phyloP scores from a whole-genome alignment of 30 jellyfish, hydroid and myxozoan species.

The Nemopilema nomurai region DNA sequence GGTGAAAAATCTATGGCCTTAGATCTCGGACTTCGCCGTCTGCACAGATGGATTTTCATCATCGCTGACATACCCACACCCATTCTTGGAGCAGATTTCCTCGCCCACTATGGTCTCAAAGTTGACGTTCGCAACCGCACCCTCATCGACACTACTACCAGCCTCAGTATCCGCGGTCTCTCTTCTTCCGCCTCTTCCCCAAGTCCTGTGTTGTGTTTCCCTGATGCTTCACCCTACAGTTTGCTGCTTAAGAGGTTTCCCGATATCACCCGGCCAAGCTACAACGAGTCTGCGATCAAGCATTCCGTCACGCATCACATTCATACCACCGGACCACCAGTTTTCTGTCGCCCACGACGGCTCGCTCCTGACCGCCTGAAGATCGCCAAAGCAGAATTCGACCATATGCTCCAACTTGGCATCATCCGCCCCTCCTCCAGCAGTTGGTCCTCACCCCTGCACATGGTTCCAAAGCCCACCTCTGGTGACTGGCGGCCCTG shows the following conservation, averaged over 20 bases:
- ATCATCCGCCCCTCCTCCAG: conserved; percentile 43
- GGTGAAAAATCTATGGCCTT: conserved; percentile 9
- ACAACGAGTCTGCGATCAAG: conserved; percentile 34
- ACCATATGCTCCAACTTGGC: no score
- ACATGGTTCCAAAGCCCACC: conserved; percentile 57
- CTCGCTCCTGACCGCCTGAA: conserved; percentile 56
- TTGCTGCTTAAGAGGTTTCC: not conserved
- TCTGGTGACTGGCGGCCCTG: conserved; percentile 67
- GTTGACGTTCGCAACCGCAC: not conserved
- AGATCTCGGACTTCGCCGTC: conserved; percentile 18
- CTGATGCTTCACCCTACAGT: not conserved
- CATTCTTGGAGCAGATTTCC: conserved; percentile 8
- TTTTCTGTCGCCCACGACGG: conserved; percentile 63
- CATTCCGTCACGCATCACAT: conserved; percentile 57
- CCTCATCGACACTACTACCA: conserved; percentile 12
- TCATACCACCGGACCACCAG: conserved; percentile 55
- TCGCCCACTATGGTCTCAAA: conserved; percentile 4
- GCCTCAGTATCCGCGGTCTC: not conserved
- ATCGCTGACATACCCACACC: conserved; percentile 17
- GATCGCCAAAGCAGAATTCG: no score
- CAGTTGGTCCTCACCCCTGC: conserved; percentile 60
- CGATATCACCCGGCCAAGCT: conserved; percentile 1
- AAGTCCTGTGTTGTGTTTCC: not conserved
- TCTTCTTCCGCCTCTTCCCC: not conserved
- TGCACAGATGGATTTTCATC: conserved; percentile 3